These are phyloP conservation scores for Lethenteron reissneri DNA, from an alignment of 2,113 vertebrate species.

Conservation along the genomic window DNA sequence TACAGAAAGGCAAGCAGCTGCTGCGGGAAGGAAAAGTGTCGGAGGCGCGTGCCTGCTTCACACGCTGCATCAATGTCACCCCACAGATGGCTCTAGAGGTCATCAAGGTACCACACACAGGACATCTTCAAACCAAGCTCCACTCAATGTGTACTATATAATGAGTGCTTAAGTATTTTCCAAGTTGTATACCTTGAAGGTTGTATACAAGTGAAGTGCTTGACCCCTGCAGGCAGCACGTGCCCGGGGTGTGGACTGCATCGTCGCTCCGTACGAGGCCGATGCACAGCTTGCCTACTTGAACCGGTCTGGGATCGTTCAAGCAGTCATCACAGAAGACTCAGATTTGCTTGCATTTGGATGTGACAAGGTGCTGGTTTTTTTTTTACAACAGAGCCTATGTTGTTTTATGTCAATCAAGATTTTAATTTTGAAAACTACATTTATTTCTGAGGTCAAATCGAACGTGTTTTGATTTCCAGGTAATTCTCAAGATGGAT, in stretches of 20 bases:
- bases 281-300: conserved; percentile 81
- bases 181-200: neutral
- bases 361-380: conserved; percentile 56
- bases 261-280: conserved; percentile 92
- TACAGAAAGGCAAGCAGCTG: conserved; percentile 60
- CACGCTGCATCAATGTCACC: conserved; percentile 56
- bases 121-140: no score
- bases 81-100: conserved; percentile 67
- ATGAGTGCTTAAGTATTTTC: neutral
- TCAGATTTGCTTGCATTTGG: conserved; percentile 88
- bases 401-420: neutral
- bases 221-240: conserved; percentile 36
- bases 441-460: neutral
- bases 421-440: neutral
- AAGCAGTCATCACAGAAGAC: conserved; percentile 81
- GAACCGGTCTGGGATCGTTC: conserved; percentile 54
- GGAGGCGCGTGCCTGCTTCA: conserved; percentile 73
- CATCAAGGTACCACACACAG: conserved; percentile 32
- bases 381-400: neutral
- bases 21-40: conserved; percentile 61
- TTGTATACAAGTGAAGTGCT: neutral
- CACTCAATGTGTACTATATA: no score
- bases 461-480: conserved; percentile 9
- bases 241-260: conserved; percentile 48
- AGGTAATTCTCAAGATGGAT: conserved; percentile 97